These are phyloP conservation scores for Macaca nemestrina DNA, from an alignment of 2,113 vertebrate genomes.

Conservation along the genomic window DNA sequence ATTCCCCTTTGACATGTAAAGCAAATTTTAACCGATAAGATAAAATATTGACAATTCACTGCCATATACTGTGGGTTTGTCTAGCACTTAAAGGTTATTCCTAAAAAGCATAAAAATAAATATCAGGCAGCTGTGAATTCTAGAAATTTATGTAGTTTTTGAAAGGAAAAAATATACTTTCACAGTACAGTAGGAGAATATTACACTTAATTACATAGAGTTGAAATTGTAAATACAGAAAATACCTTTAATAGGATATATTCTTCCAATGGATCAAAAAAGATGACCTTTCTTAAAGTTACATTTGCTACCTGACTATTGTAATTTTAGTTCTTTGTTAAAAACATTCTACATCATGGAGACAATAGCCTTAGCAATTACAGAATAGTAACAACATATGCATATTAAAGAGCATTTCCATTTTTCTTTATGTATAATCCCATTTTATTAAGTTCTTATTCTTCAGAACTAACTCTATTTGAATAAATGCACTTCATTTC, in stretches of 20 bases:
- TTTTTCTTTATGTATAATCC: neutral
- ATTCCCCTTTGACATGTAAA: neutral
- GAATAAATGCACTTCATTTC: conserved; percentile 47
- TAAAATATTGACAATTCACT: neutral
- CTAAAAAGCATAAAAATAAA: neutral
- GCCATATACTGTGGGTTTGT: neutral
- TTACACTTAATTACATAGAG: neutral
- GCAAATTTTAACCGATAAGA: neutral
- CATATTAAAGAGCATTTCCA: neutral
- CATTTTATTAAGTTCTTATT: conserved; percentile 3
- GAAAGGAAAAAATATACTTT: neutral
- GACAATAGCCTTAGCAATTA: neutral
- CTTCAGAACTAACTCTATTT: conserved; percentile 12
- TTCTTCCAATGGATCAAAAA: neutral
- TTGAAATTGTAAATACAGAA: neutral
- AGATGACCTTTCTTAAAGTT: neutral
- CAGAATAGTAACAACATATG: neutral
- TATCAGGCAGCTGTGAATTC: neutral
- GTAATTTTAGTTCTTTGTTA: neutral
- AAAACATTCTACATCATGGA: neutral
- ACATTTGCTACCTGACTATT: neutral
- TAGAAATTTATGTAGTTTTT: neutral
- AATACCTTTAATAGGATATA: neutral
- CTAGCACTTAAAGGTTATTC: neutral
- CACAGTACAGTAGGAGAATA: neutral